Base-by-base conservation (phyloP, 2,888 invertebrate species). In the Baronia brevicornis region DNA sequence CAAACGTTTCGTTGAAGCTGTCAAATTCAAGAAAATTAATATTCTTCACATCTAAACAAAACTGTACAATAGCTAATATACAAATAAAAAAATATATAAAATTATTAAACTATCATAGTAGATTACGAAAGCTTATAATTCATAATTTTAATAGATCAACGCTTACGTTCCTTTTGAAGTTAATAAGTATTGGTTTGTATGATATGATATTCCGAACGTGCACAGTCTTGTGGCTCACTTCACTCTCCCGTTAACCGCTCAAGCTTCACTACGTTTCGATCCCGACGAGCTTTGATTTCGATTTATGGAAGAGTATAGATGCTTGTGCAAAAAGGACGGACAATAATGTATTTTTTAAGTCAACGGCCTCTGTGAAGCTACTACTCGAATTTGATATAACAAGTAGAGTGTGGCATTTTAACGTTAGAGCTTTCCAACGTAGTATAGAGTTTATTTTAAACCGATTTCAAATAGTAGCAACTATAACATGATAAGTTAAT, bases 271-370 rank as follows among this genome's bases (percentile, higher is more conserved):
- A 39, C 56, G 58, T 56, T 78, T 56, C 63, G 70, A 70, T 73
- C 71, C 67, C 77, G 72, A 77, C 72, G 82, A 82, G 84, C 80
- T 80, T 84, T 80, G 82, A 84, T 82, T 84, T 84, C 84, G 82
- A 84, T 84, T 84, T 75, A 82, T 62, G 70, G 80, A 82, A 77
- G 79, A 82, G 84, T 77, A 51, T 63, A 56, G 77, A 63, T 55
- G 57, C 47, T 60, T 43, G 72, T 48, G 59, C 46, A 63, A 77
- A 61, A 64, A 61, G 51, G 78, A 72, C 43, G 51, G 54, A 44
- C 33, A 46, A 60, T 60, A 59, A 68, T 64, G 63, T 78, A 60
- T 64, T 62, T 64, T 65, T 61, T 62, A 64, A 74, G 82, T 82
- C 80, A 82, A 79, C 78, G 80, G 67, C 80, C 80, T 77, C 72